A percentile compares a stretch with the other conserved stretches of the same genome.
Evolutionary conservation across 2,888 invertebrate genomes (phyloP).

Genomic region (Hyalella azteca): DNA sequence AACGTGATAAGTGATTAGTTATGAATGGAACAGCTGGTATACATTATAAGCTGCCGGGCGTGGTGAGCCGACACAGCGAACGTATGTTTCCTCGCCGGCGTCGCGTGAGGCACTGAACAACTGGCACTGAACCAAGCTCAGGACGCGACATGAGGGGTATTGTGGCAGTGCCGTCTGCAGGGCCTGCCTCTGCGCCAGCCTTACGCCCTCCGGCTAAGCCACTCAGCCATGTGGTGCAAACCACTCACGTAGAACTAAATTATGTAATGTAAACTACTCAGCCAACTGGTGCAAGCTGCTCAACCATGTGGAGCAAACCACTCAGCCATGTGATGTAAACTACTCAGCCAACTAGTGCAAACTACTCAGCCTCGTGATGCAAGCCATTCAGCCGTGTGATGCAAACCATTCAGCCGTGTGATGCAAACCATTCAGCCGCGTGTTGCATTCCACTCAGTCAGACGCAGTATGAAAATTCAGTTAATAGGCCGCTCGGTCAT

Average conservation of each 20-base stretch:
- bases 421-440: background rate
- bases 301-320: background rate
- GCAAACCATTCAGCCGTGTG: background rate
- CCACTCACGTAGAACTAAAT: too few species aligned
- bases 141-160: background rate
- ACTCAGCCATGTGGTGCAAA: constrained; percentile 17
- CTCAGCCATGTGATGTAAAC: background rate
- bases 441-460: background rate
- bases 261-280: background rate
- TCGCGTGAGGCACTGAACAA: background rate
- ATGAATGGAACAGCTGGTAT: too few species aligned
- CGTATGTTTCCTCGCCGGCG: background rate
- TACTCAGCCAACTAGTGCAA: too few species aligned
- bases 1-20: background rate
- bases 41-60: constrained; percentile 19
- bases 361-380: background rate
- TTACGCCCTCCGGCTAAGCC: constrained; percentile 1
- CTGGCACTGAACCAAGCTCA: constrained; percentile 11
- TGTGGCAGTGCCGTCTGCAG: background rate
- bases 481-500: too few species aligned
- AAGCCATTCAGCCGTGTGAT: background rate
- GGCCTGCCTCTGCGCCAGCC: background rate
- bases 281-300: too few species aligned
- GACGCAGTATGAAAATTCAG: too few species aligned
- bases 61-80: background rate